A percentile compares a stretch with the other conserved stretches of the same genome.
Conservation (phyloP, 1,140 invertebrate species). For the Cotesia glomerata region DNA sequence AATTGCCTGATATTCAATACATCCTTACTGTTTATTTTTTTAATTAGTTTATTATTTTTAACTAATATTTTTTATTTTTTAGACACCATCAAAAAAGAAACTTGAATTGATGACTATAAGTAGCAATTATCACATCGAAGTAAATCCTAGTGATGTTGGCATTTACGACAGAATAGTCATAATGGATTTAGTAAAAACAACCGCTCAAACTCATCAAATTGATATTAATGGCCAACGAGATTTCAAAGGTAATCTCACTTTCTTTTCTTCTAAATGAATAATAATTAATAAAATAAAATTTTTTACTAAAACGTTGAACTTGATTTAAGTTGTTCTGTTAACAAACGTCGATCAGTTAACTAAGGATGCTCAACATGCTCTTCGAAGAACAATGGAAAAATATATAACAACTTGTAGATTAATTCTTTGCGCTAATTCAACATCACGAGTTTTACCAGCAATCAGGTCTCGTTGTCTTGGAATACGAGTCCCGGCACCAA, state of each 20-base stretch:
- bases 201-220: slow-evolving; percentile 94
- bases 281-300: neutral
- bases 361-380: slow-evolving; percentile 96
- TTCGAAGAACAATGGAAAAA: slow-evolving; percentile 99
- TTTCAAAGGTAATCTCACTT: slow-evolving; percentile 80
- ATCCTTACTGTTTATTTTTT: no score
- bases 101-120: slow-evolving; percentile 93
- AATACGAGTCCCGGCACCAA: slow-evolving; percentile 89
- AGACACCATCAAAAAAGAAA: slow-evolving; percentile 97
- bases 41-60: slow-evolving; percentile 3
- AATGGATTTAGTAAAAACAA: slow-evolving; percentile 97
- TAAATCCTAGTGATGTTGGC: slow-evolving; percentile 98
- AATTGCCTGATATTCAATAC: no score
- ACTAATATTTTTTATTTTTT: slow-evolving; percentile 49
- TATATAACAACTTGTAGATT: slow-evolving; percentile 94
- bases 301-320: slow-evolving; percentile 16
- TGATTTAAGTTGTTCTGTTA: slow-evolving; percentile 82
- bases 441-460: slow-evolving; percentile 92
- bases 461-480: slow-evolving; percentile 93
- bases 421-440: slow-evolving; percentile 94
- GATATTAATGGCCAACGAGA: slow-evolving; percentile 85
- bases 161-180: slow-evolving; percentile 96
- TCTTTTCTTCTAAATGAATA: neutral
- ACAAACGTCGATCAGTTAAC: slow-evolving; percentile 96
- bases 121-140: slow-evolving; percentile 97